Conservation (phyloP, 30 jellyfish, hydroid and myxozoan species). For the Aurelia aurita complex sp. Pacific region DNA sequence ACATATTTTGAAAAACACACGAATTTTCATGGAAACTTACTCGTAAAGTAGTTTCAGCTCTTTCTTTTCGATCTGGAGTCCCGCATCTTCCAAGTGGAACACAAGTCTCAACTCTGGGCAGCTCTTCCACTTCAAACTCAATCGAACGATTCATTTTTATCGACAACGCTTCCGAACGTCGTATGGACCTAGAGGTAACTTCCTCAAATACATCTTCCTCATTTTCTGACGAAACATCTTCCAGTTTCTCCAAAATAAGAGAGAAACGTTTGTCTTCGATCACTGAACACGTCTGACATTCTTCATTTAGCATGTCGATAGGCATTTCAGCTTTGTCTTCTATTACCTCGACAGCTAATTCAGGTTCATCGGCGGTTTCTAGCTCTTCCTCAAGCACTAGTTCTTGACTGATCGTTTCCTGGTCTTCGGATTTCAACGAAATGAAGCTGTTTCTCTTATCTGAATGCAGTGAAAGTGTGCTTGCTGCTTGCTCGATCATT, state of each 20-base stretch:
- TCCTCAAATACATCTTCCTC: slow-evolving; percentile 23
- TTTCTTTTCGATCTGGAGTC: slow-evolving; percentile 50
- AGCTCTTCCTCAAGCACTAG: no score
- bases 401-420: neutral
- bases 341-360: neutral
- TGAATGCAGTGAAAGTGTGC: neutral
- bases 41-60: slow-evolving; percentile 68
- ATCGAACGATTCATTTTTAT: slow-evolving; percentile 11
- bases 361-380: no score
- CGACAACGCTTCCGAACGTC: slow-evolving; percentile 20
- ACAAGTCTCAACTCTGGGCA: slow-evolving; percentile 28
- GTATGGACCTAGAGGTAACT: neutral
- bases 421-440: neutral
- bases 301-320: slow-evolving; percentile 24
- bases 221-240: neutral
- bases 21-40: slow-evolving; percentile 7
- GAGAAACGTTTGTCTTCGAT: slow-evolving; percentile 48
- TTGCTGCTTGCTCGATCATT: neutral
- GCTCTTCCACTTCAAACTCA: slow-evolving; percentile 59
- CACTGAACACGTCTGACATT: slow-evolving; percentile 21
- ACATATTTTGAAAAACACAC: no score
- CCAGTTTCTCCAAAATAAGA: slow-evolving; percentile 23
- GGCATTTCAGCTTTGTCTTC: slow-evolving; percentile 9
- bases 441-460: neutral
- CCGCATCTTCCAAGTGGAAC: slow-evolving; percentile 39